These are phyloP conservation scores for Tachina lurida DNA, from an alignment of 2,888 invertebrate species.

Conservation along the genomic window DNA sequence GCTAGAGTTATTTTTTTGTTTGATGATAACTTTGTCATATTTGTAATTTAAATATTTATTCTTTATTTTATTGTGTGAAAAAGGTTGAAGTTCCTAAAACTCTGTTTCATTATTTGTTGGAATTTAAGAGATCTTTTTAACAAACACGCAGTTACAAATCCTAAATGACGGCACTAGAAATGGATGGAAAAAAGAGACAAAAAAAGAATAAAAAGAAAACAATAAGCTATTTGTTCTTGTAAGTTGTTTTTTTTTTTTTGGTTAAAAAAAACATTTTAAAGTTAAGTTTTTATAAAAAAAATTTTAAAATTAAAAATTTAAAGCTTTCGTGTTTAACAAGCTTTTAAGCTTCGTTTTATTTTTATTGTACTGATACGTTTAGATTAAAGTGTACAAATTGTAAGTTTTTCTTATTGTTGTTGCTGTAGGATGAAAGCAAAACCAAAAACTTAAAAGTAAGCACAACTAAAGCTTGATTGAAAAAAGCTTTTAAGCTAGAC, in stretches of 20 bases:
- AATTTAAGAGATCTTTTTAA: constrained; percentile 74
- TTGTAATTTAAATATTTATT: constrained; percentile 17
- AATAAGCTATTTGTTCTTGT: constrained; percentile 67
- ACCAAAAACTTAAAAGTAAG: constrained; percentile 62
- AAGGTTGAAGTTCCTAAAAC: constrained; percentile 59
- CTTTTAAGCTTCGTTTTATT: constrained; percentile 60
- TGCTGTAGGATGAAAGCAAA: constrained; percentile 58
- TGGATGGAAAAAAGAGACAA: constrained; percentile 78
- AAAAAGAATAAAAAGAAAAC: constrained; percentile 70
- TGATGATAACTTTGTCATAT: constrained; percentile 52
- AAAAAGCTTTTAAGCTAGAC: constrained; percentile 69
- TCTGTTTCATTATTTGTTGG: constrained; percentile 73
- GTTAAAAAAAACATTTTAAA: constrained; percentile 15
- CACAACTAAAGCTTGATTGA: constrained; percentile 68
- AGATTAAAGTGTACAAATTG: constrained; percentile 59
- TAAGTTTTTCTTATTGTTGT: constrained; percentile 43
- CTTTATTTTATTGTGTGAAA: background rate
- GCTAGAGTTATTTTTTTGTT: constrained; percentile 28
- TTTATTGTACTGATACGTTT: constrained; percentile 28
- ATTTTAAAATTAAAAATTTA: constrained; percentile 32
- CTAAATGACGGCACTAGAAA: constrained; percentile 84
- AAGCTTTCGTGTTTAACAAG: constrained; percentile 68
- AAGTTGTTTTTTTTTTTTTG: constrained; percentile 15
- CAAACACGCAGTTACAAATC: constrained; percentile 81
- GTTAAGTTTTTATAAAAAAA: constrained; percentile 25